Percentiles rank a stretch among this genome's conserved stretches.
phyloP scores from a whole-genome alignment of 2,797 vertebrate species.

The Echeneis naucrates region DNA sequence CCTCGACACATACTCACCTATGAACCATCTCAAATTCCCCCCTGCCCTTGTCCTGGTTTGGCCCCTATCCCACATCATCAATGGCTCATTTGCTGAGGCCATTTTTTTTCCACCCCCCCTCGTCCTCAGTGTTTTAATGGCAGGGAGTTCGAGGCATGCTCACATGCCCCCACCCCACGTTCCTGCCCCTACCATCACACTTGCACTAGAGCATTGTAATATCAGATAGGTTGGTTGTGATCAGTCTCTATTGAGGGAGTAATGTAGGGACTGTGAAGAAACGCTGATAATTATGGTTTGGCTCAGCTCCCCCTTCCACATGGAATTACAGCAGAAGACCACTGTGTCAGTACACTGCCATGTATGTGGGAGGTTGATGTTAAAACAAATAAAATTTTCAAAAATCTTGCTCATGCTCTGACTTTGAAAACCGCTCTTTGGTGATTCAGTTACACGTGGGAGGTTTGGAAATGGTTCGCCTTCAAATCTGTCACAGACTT shows the following conservation, averaged over 20 bases:
- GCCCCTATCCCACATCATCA: constrained; percentile 48
- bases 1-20: constrained; percentile 13
- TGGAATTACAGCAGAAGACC: constrained; percentile 40
- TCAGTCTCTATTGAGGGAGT: background rate
- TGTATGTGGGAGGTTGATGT: constrained; percentile 57
- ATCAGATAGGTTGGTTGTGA: background rate
- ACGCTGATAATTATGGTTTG: constrained; percentile 31
- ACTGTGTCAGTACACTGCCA: constrained; percentile 42
- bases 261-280: background rate
- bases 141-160: constrained; percentile 14
- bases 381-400: constrained; percentile 44
- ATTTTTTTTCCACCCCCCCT: too few species aligned
- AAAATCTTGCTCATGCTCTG: constrained; percentile 17
- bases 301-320: constrained; percentile 51
- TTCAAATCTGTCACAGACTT: constrained; percentile 49
- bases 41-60: constrained; percentile 44
- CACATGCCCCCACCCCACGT: constrained; percentile 5
- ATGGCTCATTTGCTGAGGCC: constrained; percentile 64
- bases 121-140: constrained; percentile 43
- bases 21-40: constrained; percentile 23
- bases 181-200: background rate
- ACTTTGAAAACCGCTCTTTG: constrained; percentile 44
- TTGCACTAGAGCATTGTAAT: background rate
- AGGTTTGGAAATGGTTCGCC: constrained; percentile 58
- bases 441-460: constrained; percentile 69